Evolutionary conservation across 1,140 invertebrate genomes (phyloP).

Genomic region (Ridgeia piscesae): DNA sequence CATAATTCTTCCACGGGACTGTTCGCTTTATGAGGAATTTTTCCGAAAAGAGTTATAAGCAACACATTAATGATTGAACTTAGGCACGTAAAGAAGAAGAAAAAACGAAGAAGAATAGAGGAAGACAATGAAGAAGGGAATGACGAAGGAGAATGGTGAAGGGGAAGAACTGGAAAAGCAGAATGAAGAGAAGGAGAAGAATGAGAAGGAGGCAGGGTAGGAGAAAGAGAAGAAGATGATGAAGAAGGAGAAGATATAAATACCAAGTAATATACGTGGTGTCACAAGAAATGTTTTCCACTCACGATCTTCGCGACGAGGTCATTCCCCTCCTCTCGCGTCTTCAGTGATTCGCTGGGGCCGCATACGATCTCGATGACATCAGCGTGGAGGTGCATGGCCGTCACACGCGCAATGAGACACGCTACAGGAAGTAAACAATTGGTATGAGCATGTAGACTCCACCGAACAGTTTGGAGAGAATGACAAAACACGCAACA

Average conservation of each 20-base stretch:
- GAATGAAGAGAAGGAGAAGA: too few relatives aligned
- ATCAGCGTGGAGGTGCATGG: not conserved
- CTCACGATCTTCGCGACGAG: slow-evolving; percentile 13
- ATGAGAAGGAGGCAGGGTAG: too few relatives aligned
- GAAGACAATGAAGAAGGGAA: too few relatives aligned
- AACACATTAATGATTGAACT: too few relatives aligned
- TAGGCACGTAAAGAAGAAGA: too few relatives aligned
- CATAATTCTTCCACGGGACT: not conserved
- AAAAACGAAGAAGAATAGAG: too few relatives aligned
- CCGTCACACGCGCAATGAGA: slow-evolving; percentile 10
- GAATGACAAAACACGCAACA: not conserved
- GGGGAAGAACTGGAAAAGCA: too few relatives aligned
- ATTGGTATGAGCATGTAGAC: not conserved
- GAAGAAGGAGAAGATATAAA: too few relatives aligned
- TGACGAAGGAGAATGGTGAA: too few relatives aligned
- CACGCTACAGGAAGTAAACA: slow-evolving; percentile 14
- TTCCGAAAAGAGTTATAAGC: not conserved
- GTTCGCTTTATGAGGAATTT: not conserved
- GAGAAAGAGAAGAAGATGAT: too few relatives aligned
- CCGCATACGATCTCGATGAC: slow-evolving; percentile 20
- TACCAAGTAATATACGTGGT: not conserved
- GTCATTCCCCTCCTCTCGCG: not conserved
- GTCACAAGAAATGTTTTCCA: not conserved
- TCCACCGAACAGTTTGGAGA: not conserved
- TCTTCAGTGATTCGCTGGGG: slow-evolving; percentile 1